Conservation (phyloP, 1,140 invertebrate species). For the Drosophila lacteicornis region DNA sequence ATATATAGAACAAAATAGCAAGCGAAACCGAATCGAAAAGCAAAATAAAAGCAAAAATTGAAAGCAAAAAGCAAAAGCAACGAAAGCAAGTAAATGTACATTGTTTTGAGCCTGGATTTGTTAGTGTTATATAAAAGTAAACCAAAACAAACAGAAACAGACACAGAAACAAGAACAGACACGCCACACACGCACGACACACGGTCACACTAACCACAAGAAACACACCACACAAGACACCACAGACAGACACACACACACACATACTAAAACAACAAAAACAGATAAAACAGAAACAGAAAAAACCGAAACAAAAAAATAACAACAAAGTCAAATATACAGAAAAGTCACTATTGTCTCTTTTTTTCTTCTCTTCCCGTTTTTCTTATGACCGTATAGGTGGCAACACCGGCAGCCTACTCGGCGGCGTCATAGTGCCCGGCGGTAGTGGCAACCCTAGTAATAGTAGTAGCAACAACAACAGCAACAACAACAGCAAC, state of each 20-base stretch:
- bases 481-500: conserved; percentile 59
- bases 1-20: conserved; percentile 8
- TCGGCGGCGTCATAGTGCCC: conserved; percentile 84
- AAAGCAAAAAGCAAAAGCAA: conserved; percentile 32
- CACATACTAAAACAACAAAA: conserved; percentile 12
- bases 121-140: conserved; percentile 79
- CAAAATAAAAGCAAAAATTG: conserved; percentile 28
- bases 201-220: conserved; percentile 13
- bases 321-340: conserved; percentile 80
- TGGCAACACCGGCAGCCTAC: conserved; percentile 84
- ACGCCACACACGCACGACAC: conserved; percentile 11
- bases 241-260: conserved; percentile 20
- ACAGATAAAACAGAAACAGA: conserved; percentile 38
- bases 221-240: conserved; percentile 14
- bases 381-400: conserved; percentile 82
- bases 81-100: conserved; percentile 48
- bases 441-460: conserved; percentile 80
- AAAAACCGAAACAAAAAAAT: conserved; percentile 38
- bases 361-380: conserved; percentile 85
- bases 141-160: conserved; percentile 43
- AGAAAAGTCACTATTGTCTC: conserved; percentile 85
- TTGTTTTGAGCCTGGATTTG: conserved; percentile 85
- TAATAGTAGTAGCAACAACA: conserved; percentile 72
- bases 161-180: conserved; percentile 41
- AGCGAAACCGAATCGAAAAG: conserved; percentile 6